Base-by-base conservation (phyloP, 2,888 invertebrate species). In the Thumatha senex region DNA sequence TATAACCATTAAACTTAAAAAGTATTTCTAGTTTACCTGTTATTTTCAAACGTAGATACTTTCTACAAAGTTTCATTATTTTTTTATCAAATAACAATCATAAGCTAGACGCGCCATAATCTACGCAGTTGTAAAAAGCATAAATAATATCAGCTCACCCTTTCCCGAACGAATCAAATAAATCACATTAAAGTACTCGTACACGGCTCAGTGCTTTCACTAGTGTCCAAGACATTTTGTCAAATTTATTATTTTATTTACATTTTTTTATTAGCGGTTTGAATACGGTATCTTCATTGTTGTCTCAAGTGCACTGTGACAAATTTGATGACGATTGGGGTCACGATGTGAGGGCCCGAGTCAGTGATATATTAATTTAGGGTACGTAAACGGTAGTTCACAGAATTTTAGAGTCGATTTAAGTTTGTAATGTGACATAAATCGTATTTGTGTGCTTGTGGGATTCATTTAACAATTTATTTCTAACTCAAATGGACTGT, bases 191-290 rank as follows among this genome's bases (percentile, higher is more conserved):
- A 84, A 87, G 82, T 72, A 89, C 85, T 90, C 80, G 74, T 82
- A 76, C 79, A 82, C 89, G 91, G 89, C 86, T 72, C 78, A 70
- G 65, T 63, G 81, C 81, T 68, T 84, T 74, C 78, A 75, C 80
- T 84, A 91, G 90, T 86, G 89, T 86, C 86, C 84, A 91, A 91
- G 91, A 91, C 91, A 90, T 91, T 91, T 91, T 91, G 91, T 91
- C 87, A 89, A 89, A 87, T 89, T 89, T 89, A 89, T 89, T 89
- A 90, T 90, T 89, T 89, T 87, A 89, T 91, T 90, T 87, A 86
- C 86, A 72, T 85, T 87, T 86, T 46, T 89, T 90, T 89, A 89
- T 89, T 87, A 80, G 78, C 76, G 72, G 74, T 76, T 77, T 76
- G 78, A 85, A 83, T 86, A 85, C 80, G 80, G 78, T 74, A 67